These are phyloP conservation scores for Phthorimaea operculella DNA, from an alignment of 1,140 invertebrate genomes.

Conservation along the genomic window DNA sequence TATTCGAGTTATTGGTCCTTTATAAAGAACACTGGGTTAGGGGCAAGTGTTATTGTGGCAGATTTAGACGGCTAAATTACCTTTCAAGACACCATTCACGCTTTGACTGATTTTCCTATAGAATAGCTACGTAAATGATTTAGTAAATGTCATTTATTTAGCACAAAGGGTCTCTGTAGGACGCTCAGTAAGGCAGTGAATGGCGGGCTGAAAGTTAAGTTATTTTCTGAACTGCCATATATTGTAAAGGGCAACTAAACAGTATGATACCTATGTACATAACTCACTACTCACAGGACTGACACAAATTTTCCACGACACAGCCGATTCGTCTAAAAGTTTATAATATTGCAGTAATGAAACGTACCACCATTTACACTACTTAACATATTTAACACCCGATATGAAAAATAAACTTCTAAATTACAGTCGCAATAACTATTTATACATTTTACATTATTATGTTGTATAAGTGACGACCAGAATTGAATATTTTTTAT, in stretches of 20 bases:
- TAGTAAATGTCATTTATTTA: no score
- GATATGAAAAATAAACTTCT: conserved; percentile 67
- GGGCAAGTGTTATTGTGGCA: neutral
- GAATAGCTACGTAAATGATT: no score
- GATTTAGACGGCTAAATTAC: no score
- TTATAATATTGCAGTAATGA: conserved; percentile 57
- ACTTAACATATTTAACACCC: conserved; percentile 64
- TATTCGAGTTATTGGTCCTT: neutral
- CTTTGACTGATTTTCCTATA: no score
- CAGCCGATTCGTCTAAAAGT: conserved; percentile 61
- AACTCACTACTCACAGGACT: conserved; percentile 41
- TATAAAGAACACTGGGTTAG: neutral
- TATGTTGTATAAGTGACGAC: conserved; percentile 28
- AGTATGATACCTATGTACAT: conserved; percentile 2
- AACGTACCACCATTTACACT: conserved; percentile 60
- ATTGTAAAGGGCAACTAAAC: neutral
- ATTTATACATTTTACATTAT: conserved; percentile 65
- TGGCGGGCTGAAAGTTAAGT: neutral
- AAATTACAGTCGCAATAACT: conserved; percentile 66
- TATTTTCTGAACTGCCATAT: neutral
- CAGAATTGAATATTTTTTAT: conserved; percentile 40
- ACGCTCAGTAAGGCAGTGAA: no score
- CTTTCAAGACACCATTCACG: no score
- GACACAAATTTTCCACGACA: conserved; percentile 56
- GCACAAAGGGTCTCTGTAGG: no score